Evolutionary conservation across 2,888 invertebrate species (phyloP).

Genomic region (Cancer borealis): DNA sequence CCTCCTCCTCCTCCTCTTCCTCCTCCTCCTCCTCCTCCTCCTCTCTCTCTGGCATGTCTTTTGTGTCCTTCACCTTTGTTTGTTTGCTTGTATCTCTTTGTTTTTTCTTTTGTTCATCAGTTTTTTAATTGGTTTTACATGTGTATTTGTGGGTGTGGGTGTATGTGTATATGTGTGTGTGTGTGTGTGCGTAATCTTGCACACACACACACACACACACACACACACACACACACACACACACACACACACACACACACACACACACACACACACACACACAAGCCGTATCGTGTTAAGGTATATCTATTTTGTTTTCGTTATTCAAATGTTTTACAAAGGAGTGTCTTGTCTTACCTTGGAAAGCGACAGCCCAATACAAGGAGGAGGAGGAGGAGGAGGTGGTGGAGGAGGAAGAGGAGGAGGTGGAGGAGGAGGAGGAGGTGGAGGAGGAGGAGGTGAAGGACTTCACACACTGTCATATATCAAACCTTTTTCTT

Average conservation of each 20-base stretch:
- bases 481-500: neutral
- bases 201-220: neutral
- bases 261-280: neutral
- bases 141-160: too few relatives aligned
- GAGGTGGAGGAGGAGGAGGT: neutral
- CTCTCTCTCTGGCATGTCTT: neutral
- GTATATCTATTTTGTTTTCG: neutral
- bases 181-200: neutral
- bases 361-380: neutral
- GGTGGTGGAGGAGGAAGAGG: neutral
- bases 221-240: conserved; percentile 46
- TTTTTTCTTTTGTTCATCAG: neutral
- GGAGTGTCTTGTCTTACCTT: neutral
- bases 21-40: neutral
- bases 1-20: neutral
- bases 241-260: neutral
- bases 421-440: neutral
- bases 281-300: neutral
- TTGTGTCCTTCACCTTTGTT: neutral
- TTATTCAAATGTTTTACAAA: neutral
- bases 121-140: neutral
- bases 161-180: too few relatives aligned
- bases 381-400: neutral
- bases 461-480: neutral
- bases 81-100: too few relatives aligned